These are phyloP conservation scores for Chymomyza procnemis DNA, from an alignment of 2,888 invertebrate species.

Conservation along the genomic window DNA sequence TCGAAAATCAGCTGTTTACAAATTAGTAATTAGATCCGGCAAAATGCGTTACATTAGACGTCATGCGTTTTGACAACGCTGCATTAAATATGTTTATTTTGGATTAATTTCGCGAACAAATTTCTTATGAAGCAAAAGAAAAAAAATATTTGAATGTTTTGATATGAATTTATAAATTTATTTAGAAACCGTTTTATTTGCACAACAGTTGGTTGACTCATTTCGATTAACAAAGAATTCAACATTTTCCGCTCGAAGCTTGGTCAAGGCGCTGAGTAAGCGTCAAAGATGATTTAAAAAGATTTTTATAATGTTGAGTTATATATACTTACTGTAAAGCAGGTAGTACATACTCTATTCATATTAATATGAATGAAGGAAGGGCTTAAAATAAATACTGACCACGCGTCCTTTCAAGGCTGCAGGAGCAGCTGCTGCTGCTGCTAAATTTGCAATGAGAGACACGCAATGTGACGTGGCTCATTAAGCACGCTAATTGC, in stretches of 20 bases:
- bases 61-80: background rate
- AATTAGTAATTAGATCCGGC: no score
- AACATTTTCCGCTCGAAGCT: background rate
- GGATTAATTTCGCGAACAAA: background rate
- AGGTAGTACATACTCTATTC: no score
- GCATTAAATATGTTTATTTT: background rate
- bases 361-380: background rate
- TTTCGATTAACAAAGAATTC: background rate
- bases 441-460: background rate
- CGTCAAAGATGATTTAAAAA: background rate
- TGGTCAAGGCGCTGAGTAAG: background rate
- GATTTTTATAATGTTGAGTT: no score
- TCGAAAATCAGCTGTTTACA: no score
- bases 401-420: background rate
- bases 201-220: background rate
- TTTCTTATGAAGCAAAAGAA: background rate
- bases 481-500: conserved; percentile 7
- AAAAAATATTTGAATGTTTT: background rate
- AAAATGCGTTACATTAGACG: background rate
- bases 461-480: conserved; percentile 5
- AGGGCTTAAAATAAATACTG: background rate
- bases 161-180: background rate
- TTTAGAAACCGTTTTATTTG: background rate
- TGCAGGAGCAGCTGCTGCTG: background rate
- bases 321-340: no score